Conservation (phyloP, 2,888 invertebrate species). For the Nephrotoma appendiculata region DNA sequence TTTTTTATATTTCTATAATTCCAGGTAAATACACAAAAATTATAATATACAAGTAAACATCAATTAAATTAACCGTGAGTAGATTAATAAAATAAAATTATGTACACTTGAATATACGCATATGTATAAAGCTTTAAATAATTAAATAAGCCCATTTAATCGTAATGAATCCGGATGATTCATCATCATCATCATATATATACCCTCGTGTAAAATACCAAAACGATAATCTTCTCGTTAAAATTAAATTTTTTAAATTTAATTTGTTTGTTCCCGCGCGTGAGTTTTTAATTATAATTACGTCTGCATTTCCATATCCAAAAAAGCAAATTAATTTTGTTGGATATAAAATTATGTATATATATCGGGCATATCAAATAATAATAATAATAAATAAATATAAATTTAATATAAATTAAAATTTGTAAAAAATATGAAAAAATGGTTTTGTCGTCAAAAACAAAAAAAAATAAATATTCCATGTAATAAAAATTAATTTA, state of each 20-base stretch:
- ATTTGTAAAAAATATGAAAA: background rate
- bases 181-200: background rate
- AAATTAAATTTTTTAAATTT: background rate
- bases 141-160: background rate
- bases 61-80: background rate
- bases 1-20: background rate
- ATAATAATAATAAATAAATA: background rate
- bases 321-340: background rate
- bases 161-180: background rate
- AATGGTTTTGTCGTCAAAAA: background rate
- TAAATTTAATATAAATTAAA: background rate
- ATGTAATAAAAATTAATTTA: background rate
- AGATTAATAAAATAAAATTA: background rate
- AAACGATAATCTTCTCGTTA: background rate
- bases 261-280: background rate
- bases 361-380: background rate
- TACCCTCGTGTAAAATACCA: background rate
- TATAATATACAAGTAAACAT: background rate
- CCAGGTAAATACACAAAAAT: background rate
- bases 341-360: background rate
- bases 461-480: background rate
- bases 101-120: background rate
- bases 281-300: background rate
- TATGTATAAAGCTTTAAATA: background rate
- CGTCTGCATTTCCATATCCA: background rate